phyloP scores from a whole-genome alignment of 2,888 invertebrate genomes.

The Folsomia manolachei region DNA sequence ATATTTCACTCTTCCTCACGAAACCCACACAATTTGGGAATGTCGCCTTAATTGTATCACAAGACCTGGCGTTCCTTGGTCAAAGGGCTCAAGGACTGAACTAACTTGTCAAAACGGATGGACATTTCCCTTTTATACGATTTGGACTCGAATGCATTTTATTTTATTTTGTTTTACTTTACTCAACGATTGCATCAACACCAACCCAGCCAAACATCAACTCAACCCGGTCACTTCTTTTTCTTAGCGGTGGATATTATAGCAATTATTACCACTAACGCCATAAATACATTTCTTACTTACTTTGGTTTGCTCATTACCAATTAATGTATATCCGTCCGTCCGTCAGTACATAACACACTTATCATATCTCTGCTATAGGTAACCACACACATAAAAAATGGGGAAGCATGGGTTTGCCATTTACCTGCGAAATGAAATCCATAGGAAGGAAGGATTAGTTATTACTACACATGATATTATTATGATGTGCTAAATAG shows the following conservation, averaged over 20 bases:
- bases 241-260: neutral
- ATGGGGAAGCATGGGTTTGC: neutral
- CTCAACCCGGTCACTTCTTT: neutral
- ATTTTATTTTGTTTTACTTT: neutral
- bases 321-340: too few relatives aligned
- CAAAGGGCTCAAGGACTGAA: neutral
- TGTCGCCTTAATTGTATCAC: neutral
- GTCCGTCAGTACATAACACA: neutral
- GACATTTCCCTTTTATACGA: neutral
- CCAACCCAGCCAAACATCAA: neutral
- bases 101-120: constrained; percentile 1
- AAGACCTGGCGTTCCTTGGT: too few relatives aligned
- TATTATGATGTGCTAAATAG: neutral
- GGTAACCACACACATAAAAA: neutral
- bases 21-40: neutral
- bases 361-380: neutral
- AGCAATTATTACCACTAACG: neutral
- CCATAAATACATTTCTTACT: neutral
- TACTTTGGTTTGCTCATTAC: neutral
- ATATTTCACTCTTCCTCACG: neutral
- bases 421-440: neutral
- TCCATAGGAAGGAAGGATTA: neutral
- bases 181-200: neutral
- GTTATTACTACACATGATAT: neutral
- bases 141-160: neutral